These are phyloP conservation scores for Deilephila elpenor DNA, from an alignment of 2,888 invertebrate species.

Conservation along the genomic window DNA sequence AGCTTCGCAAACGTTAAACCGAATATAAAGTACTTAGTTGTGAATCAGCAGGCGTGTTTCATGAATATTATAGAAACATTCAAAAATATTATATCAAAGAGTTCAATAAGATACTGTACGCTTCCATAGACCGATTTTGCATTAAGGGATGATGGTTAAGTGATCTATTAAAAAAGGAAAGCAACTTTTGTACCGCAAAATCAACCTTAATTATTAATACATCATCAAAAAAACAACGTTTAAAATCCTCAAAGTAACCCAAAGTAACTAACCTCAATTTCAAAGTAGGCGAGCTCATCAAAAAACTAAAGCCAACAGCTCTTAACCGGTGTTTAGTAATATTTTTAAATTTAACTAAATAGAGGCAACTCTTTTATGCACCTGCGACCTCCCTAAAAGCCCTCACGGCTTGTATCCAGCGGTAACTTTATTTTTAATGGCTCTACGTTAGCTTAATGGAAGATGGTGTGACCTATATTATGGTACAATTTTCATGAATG, in stretches of 20 bases:
- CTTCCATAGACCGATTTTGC: too few relatives aligned
- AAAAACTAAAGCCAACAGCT: slow-evolving; percentile 26
- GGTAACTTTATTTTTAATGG: slow-evolving; percentile 81
- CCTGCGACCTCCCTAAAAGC: slow-evolving; percentile 80
- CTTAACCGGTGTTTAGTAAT: slow-evolving; percentile 42
- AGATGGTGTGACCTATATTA: slow-evolving; percentile 78
- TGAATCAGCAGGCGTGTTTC: too few relatives aligned
- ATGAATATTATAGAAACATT: too few relatives aligned
- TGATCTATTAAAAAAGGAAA: too few relatives aligned
- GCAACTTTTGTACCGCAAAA: too few relatives aligned
- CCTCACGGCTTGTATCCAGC: slow-evolving; percentile 68
- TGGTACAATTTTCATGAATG: slow-evolving; percentile 77
- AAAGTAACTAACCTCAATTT: slow-evolving; percentile 10
- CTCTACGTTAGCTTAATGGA: slow-evolving; percentile 76
- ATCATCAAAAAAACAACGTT: too few relatives aligned
- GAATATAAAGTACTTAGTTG: too few relatives aligned
- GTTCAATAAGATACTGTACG: too few relatives aligned
- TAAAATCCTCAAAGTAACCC: neutral
- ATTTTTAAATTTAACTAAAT: slow-evolving; percentile 74
- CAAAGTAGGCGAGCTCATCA: neutral
- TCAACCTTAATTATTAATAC: too few relatives aligned
- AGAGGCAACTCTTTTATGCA: slow-evolving; percentile 73
- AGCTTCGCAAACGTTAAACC: too few relatives aligned
- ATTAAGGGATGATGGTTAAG: too few relatives aligned
- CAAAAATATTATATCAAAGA: too few relatives aligned